Evolutionary conservation across 2,797 vertebrate genomes (phyloP).

Genomic region (Calcarius lapponicus): DNA sequence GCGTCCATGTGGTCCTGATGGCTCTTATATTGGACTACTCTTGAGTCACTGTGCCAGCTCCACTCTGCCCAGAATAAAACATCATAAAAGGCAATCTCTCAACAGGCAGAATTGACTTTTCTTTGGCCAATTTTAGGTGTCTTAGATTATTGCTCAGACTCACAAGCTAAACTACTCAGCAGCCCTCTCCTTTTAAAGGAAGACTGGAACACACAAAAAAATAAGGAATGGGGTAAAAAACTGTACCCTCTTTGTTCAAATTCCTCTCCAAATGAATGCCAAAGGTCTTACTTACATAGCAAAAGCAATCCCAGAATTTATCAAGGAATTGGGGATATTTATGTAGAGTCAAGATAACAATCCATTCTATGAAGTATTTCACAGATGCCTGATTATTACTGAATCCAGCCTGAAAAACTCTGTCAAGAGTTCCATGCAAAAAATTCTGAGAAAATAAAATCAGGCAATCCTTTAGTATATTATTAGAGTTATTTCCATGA

Average conservation of each 20-base stretch:
- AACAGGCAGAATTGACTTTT: neutral
- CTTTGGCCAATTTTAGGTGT: neutral
- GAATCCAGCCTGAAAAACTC: constrained; percentile 87
- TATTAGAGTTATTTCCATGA: neutral
- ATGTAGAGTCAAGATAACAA: constrained; percentile 86
- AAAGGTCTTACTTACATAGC: constrained; percentile 73
- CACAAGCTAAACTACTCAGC: neutral
- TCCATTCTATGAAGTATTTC: constrained; percentile 94
- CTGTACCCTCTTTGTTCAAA: neutral
- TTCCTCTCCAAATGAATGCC: neutral
- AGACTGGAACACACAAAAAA: neutral
- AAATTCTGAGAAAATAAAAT: constrained; percentile 80
- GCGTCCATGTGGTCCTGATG: neutral
- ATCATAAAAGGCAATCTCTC: neutral
- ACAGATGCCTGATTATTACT: constrained; percentile 92
- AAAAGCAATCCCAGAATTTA: constrained; percentile 89
- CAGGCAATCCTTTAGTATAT: neutral
- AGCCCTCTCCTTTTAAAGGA: neutral
- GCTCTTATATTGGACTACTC: neutral
- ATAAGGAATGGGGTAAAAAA: neutral
- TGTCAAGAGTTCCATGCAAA: constrained; percentile 77
- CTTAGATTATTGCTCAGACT: neutral
- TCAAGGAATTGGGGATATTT: constrained; percentile 83
- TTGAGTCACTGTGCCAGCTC: neutral
- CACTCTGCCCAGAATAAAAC: too few species aligned